Base-by-base conservation (phyloP, 2,888 invertebrate genomes). In the Hartigia nigra region DNA sequence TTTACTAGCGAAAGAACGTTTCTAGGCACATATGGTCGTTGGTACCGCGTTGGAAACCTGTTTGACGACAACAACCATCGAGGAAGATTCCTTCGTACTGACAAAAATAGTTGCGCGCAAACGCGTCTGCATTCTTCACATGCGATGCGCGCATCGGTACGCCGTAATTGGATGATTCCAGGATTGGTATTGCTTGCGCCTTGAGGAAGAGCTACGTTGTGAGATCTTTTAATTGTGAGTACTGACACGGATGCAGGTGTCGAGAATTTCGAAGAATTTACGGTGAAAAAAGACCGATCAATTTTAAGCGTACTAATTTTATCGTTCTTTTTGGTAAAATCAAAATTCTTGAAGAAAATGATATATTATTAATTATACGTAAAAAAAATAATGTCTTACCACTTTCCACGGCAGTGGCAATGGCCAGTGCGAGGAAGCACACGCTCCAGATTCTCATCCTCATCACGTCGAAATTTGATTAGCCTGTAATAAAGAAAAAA, bases 61-160 rank as follows among this genome's bases (percentile, higher is more conserved):
- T 89, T 90, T 89, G 86, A 89, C 88, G 86, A 87, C 88, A 85
- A 84, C 80, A 86, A 83, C 81, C 81, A 84, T 82, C 78, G 76
- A 77, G 74, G 74, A 77, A 75, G 80, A 82, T 74, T 31, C 32
- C 76, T 55, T 72, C 72, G 72, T 72, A 31, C 72, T 31, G 31
- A 31, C 72, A 72, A 34, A 72, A 34, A 72, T 34, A 72, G 31
- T 72, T 34, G 31, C 72, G 31, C 31, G 32, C 72, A 72, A 55
- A 32, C 72, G 72, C 31, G 31, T 14, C 55, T 72, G 3, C 31
- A 31, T 72, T 72, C 31, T 72, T 31, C 12, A 31, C 72, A 34
- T 14, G 31, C 14, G 31, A 32, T 34, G 12, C 72, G 72, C 31
- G 14, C 72, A 32, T 72, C 31, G 72, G 72, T 12, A 1, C 72